phyloP scores from a whole-genome alignment of 1,140 invertebrate species.

The Zaprionus ghesquierei region DNA sequence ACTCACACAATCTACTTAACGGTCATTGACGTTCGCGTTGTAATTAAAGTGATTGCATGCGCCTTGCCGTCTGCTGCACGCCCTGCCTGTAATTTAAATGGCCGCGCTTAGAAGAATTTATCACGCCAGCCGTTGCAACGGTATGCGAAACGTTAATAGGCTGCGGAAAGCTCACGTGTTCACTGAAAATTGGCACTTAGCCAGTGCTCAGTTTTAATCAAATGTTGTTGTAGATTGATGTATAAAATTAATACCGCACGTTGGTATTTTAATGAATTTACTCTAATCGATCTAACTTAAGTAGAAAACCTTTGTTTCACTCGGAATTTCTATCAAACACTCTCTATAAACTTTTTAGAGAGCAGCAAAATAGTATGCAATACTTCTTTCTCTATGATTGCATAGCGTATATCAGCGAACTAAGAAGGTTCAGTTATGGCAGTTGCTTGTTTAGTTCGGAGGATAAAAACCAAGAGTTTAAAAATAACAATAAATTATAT shows the following conservation, averaged over 20 bases:
- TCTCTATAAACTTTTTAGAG: no score
- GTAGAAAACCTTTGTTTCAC: background rate
- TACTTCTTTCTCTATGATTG: no score
- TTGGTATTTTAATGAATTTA: background rate
- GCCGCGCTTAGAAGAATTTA: slow-evolving; percentile 17
- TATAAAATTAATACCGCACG: background rate
- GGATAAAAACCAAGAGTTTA: no score
- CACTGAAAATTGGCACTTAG: background rate
- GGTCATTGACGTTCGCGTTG: slow-evolving; percentile 65
- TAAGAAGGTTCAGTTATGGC: no score
- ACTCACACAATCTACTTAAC: slow-evolving; percentile 58
- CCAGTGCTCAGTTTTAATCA: background rate
- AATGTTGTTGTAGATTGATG: background rate
- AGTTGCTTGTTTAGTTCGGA: no score
- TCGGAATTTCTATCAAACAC: no score
- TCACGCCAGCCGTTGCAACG: slow-evolving; percentile 1
- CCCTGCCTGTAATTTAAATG: slow-evolving; percentile 21
- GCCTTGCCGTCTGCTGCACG: slow-evolving; percentile 11
- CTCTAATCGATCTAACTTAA: background rate
- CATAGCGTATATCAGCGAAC: no score
- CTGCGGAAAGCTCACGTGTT: background rate
- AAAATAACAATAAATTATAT: no score
- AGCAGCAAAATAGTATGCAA: no score
- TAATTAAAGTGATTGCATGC: slow-evolving; percentile 48
- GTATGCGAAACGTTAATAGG: background rate